Percentiles rank a stretch among this genome's conserved stretches.
phyloP scores from a whole-genome alignment of 2,797 vertebrate species.

The Myripristis murdjan region DNA sequence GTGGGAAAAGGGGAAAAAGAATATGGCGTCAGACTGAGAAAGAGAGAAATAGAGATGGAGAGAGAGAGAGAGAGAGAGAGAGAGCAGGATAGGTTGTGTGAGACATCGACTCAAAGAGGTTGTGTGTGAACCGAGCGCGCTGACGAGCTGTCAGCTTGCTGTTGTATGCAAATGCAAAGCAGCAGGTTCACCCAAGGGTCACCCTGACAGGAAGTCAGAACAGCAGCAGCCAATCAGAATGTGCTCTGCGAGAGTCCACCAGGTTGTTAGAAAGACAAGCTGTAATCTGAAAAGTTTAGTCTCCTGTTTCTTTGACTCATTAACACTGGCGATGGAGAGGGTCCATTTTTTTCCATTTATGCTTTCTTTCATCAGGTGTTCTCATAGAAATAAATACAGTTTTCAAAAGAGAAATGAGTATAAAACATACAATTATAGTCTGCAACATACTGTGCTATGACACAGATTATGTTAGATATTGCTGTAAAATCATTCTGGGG shows the following conservation, averaged over 20 bases:
- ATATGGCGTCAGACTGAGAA: no score
- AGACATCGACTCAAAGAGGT: constrained; percentile 31
- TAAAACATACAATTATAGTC: no score
- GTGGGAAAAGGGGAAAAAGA: no score
- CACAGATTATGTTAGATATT: neutral
- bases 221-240: constrained; percentile 63
- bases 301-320: constrained; percentile 9
- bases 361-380: neutral
- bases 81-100: constrained; percentile 30
- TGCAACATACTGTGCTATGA: no score
- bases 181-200: constrained; percentile 77
- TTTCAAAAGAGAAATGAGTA: no score
- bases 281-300: constrained; percentile 47
- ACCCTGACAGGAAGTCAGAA: constrained; percentile 72
- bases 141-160: constrained; percentile 78
- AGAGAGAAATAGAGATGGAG: no score
- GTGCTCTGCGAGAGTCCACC: constrained; percentile 32
- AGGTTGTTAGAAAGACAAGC: constrained; percentile 49
- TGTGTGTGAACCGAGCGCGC: constrained; percentile 54
- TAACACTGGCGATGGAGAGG: neutral
- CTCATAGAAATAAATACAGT: no score
- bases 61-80: constrained; percentile 28
- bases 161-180: constrained; percentile 76
- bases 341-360: neutral
- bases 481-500: neutral